Evolutionary conservation across 2,113 vertebrate genomes (phyloP).

Genomic region (Microtus montanus): DNA sequence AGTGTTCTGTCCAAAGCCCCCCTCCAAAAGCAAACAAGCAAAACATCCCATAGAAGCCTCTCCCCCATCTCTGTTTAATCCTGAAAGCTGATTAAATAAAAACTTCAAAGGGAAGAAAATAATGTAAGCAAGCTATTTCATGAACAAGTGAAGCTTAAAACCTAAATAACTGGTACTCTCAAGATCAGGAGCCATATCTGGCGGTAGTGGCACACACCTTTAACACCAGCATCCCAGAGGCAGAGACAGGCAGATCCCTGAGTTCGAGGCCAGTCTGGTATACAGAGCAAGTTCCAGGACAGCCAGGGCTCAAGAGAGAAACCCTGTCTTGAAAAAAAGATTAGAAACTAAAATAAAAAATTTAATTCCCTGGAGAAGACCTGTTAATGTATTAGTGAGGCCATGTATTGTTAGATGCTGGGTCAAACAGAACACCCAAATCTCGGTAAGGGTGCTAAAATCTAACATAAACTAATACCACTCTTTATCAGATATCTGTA

Average conservation of each 20-base stretch:
- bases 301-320: neutral
- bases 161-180: neutral
- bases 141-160: neutral
- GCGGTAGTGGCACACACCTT: neutral
- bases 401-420: neutral
- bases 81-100: constrained; percentile 51
- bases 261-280: neutral
- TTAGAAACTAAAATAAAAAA: constrained; percentile 37
- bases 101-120: constrained; percentile 40
- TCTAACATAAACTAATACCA: neutral
- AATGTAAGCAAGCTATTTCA: neutral
- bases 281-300: neutral
- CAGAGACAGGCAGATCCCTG: neutral
- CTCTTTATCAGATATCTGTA: constrained; percentile 6
- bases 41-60: neutral
- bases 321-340: neutral
- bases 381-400: neutral
- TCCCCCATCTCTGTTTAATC: constrained; percentile 55
- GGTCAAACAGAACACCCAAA: neutral
- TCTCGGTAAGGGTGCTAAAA: neutral
- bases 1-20: constrained; percentile 34
- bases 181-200: neutral
- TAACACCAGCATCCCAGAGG: neutral
- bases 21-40: neutral
- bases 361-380: neutral